Evolutionary conservation across 2,797 vertebrate genomes (phyloP), one percentile per base, ranked within the genome.

Genomic region (Cirrhinus molitorella): DNA sequence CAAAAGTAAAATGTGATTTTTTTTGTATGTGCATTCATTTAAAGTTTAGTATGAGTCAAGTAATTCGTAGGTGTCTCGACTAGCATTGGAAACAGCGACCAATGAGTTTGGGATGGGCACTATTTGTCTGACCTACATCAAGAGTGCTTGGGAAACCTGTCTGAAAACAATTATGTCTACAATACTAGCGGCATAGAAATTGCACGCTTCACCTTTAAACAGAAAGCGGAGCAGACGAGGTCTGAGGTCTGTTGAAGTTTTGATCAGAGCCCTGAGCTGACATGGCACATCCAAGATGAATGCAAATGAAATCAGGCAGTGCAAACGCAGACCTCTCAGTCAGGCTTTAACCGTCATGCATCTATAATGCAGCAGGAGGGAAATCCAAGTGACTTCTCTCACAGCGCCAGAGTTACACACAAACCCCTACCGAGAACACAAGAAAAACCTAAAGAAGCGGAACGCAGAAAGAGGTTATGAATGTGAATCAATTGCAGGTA

Each of bases 221-320:
- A 55, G 17, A 67, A 1, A 68, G 10, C 28, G 37, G 7, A 86
- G 85, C 87, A 92, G 90, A 88, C 91, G 92, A 93, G 88, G n/a
- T 80, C 89, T 87, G 87, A 93, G 88, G n/a, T 80, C 89, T 87
- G 87, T 90, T 89, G 82, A 72, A 84, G 84, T 90, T 91, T 91
- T 89, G 91, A 92, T 92, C 90, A 86, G 90, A 74, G 71, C 31
- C 83, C 90, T 23, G 40, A 68, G 87, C 83, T 90, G 90, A 91
- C 87, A 85, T 70, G 3, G 25, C 84, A 81, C 81, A 81, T 53
- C 31, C 23, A 83, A 40, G 83, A 88, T 55, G 88, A 91, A 93
- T 89, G 89, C 85, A 92, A 91, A 94, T 90, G 80, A 83, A 91
- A 86, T 87, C 80, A 82, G 92, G 90, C 90, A 85, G 86, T 70